A percentile compares a stretch with the other conserved stretches of the same genome.
phyloP scores from a whole-genome alignment of 2,888 invertebrate species.

The Hesperia comma region DNA sequence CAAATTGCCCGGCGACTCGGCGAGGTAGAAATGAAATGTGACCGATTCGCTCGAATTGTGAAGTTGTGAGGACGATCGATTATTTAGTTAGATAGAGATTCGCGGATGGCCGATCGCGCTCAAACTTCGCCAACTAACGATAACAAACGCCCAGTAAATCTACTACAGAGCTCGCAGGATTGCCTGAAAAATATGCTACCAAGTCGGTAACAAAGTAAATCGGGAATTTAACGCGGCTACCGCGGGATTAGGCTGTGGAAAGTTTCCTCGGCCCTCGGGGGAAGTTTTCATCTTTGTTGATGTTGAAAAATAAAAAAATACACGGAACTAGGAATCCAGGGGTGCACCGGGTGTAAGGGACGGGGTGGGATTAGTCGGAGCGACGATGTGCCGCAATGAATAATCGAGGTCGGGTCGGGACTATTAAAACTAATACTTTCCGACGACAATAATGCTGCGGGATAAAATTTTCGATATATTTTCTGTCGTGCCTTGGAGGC shows the following conservation, averaged over 20 bases:
- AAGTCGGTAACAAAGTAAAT: constrained; percentile 75
- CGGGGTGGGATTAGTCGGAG: constrained; percentile 55
- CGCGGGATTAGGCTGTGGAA: constrained; percentile 75
- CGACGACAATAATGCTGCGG: constrained; percentile 48
- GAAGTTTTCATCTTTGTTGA: constrained; percentile 78
- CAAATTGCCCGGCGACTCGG: constrained; percentile 41
- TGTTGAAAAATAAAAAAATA: constrained; percentile 66
- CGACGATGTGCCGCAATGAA: constrained; percentile 58
- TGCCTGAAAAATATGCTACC: constrained; percentile 75
- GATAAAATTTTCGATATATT: constrained; percentile 25
- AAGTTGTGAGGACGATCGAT: constrained; percentile 44
- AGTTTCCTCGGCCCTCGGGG: constrained; percentile 59
- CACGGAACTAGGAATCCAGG: constrained; percentile 56
- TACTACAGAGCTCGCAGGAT: constrained; percentile 65
- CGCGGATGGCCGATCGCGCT: constrained; percentile 40
- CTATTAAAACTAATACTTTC: constrained; percentile 60
- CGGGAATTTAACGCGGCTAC: constrained; percentile 74
- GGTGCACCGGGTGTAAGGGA: constrained; percentile 51
- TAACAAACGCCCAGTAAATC: constrained; percentile 71
- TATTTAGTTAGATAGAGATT: constrained; percentile 41
- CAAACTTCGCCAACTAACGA: constrained; percentile 65
- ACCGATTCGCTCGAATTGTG: constrained; percentile 37
- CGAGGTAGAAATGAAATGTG: constrained; percentile 44
- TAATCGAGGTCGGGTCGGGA: constrained; percentile 55
- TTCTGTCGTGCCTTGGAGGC: constrained; percentile 1